phyloP scores from a whole-genome alignment of 2,888 invertebrate genomes.

The Penaeus monodon region DNA sequence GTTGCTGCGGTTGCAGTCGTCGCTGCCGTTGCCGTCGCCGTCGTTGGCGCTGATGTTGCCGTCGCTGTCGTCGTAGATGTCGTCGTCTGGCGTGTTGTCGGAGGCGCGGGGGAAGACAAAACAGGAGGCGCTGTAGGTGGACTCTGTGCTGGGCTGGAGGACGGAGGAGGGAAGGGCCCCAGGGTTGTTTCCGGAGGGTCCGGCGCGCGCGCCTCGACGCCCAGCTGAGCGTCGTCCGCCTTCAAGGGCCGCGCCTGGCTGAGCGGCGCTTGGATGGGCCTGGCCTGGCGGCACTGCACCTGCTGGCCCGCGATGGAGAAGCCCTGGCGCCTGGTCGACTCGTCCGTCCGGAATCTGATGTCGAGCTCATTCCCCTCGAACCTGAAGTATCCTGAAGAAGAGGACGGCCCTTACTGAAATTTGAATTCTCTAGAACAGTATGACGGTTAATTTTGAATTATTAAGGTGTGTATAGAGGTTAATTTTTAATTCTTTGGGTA shows the following conservation, averaged over 20 bases:
- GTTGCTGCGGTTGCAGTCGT: neutral
- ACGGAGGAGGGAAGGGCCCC: neutral
- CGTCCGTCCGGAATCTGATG: conserved; percentile 61
- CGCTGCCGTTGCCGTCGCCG: neutral
- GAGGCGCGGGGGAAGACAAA: too few species aligned
- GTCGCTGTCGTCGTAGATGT: too few species aligned
- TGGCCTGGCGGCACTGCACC: conserved; percentile 30
- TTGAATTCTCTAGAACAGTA: too few species aligned
- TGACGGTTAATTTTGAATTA: too few species aligned
- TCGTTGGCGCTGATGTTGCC: too few species aligned
- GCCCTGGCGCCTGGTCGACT: conserved; percentile 50
- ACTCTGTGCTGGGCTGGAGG: neutral
- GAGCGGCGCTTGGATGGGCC: conserved; percentile 30
- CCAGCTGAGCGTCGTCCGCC: neutral
- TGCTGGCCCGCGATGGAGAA: conserved; percentile 55
- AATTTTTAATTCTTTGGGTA: too few species aligned
- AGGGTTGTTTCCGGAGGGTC: neutral
- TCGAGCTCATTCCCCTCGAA: conserved; percentile 47
- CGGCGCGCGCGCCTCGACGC: neutral
- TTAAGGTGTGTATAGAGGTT: too few species aligned
- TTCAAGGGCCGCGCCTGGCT: conserved; percentile 32
- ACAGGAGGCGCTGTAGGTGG: too few species aligned
- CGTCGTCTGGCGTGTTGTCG: too few species aligned
- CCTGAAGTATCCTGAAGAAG: conserved; percentile 53
- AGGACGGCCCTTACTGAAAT: too few species aligned